Conservation (phyloP, 2,888 invertebrate species). For the Deilephila elpenor region DNA sequence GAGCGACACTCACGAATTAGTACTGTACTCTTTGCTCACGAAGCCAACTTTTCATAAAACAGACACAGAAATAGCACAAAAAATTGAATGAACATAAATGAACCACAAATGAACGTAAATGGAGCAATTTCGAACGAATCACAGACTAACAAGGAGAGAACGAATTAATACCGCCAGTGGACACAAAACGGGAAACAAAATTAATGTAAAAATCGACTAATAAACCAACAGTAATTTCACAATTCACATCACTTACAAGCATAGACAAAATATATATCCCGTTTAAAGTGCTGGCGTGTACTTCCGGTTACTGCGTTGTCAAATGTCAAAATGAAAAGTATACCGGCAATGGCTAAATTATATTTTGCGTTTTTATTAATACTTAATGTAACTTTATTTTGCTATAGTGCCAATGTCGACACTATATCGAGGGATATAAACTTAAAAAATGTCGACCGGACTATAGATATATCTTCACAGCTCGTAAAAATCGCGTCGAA, state of each 20-base stretch:
- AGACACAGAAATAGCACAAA: too few relatives aligned
- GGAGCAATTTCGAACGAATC: background rate
- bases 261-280: constrained; percentile 47
- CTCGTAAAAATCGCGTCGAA: constrained; percentile 92
- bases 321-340: constrained; percentile 63
- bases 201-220: background rate
- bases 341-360: constrained; percentile 76
- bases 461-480: constrained; percentile 94
- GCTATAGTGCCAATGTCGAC: constrained; percentile 69
- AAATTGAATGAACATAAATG: too few relatives aligned
- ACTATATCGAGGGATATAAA: constrained; percentile 85
- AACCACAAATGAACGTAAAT: too few relatives aligned
- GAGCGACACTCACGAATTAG: too few relatives aligned
- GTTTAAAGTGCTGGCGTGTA: constrained; percentile 71
- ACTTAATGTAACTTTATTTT: constrained; percentile 59
- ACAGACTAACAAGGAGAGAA: too few relatives aligned
- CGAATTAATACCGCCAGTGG: too few relatives aligned
- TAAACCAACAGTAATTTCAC: too few relatives aligned
- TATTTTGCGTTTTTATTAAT: constrained; percentile 66
- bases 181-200: background rate
- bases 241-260: constrained; percentile 13
- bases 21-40: too few relatives aligned
- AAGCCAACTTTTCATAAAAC: too few relatives aligned
- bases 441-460: constrained; percentile 92
- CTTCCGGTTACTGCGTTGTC: constrained; percentile 75